Conservation (phyloP, 2,113 vertebrate genomes). For the Podocnemis expansa region DNA sequence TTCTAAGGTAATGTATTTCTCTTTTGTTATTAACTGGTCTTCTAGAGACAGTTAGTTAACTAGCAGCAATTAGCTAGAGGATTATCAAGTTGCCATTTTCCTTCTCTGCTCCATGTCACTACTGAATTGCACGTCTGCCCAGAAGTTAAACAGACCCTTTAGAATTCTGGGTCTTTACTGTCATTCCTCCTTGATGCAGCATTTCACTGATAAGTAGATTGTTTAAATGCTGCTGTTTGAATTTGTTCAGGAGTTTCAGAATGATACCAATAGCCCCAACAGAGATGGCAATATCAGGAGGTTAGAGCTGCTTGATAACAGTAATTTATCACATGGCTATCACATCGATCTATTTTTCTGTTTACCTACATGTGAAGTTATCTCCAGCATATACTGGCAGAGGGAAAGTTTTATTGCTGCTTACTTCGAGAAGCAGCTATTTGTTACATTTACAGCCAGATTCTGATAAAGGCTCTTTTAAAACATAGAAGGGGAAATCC, state of each 20-base stretch:
- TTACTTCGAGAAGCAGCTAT: too few species aligned
- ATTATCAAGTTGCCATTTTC: background rate
- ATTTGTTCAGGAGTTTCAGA: background rate
- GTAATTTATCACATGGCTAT: fast-evolving
- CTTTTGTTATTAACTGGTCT: background rate
- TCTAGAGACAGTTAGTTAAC: background rate
- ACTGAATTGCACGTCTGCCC: background rate
- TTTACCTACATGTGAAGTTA: background rate
- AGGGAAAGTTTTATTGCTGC: background rate
- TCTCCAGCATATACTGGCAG: background rate
- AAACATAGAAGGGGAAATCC: too few species aligned
- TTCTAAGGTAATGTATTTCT: background rate
- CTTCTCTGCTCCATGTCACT: background rate
- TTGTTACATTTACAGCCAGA: background rate
- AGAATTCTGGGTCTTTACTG: background rate
- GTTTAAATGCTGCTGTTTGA: background rate
- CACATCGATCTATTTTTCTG: background rate
- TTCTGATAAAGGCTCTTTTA: fast-evolving
- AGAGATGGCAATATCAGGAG: background rate
- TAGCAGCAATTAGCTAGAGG: background rate
- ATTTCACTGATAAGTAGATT: background rate
- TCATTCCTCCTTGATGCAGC: background rate
- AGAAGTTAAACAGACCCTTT: fast-evolving
- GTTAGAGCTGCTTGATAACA: background rate
- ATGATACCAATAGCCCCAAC: background rate